Base-by-base conservation (phyloP, 2,113 vertebrate species). In the Microcebus murinus region DNA sequence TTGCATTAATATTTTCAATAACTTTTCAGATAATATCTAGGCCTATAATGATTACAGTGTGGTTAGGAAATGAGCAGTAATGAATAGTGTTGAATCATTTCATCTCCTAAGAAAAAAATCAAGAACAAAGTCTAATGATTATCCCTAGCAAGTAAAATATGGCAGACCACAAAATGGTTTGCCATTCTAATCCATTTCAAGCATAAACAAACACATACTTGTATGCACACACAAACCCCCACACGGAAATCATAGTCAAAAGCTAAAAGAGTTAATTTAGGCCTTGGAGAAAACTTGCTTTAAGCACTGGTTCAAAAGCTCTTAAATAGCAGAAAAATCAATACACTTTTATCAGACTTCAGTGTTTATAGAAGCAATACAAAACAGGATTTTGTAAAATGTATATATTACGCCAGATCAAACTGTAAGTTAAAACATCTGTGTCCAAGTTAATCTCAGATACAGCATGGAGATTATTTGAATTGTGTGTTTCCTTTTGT, bases 371-470 rank as follows among this genome's bases (percentile, higher is more conserved):
- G 98, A 98, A 98, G 98, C 98, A 98, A 98, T 98, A 98, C 97
- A 97, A 98, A 98, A 84, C 98, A 98, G 98, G 98, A 99, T 99
- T 99, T 98, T 98, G 97, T 98, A 98, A 97, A 98, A 99, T 97
- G 98, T 98, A 98, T 98, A 88, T 98, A 98, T 98, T 98, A 98
- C 0, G 45, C 98, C 97, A 99, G 97, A 98, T 99, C 98, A 98
- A 98, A 98, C 97, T 98, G 89, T 98, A 99, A 99, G 97, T 98
- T 98, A 98, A 98, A 99, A 98, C 98, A 99, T 98, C 98, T 99
- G 98, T 96, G 96, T 97, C 97, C 97, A 98, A 97, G 94, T 97
- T 98, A 98, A 98, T 98, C 98, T 98, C 97, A 98, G 98, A 99
- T 98, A 98, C 20, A 98, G 97, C 97, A 98, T 96, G 86, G 77